Base-by-base conservation (phyloP, 2,888 invertebrate species). In the Leptopilina syphax region DNA sequence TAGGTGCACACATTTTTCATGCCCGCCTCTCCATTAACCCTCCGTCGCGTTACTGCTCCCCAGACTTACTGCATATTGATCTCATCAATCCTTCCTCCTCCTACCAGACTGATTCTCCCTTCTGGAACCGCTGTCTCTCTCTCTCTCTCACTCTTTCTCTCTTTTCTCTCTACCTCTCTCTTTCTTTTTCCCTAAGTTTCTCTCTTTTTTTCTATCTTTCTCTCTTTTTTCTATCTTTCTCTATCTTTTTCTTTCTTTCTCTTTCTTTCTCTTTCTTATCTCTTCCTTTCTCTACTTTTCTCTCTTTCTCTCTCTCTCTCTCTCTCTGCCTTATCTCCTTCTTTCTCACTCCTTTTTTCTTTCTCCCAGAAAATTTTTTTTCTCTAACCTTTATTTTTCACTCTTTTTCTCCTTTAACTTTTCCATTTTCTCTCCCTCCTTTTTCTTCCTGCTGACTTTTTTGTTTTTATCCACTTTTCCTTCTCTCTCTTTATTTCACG, bases 61-160 rank as follows among this genome's bases (percentile, higher is more conserved):
- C 84, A 89, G 88, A 90, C 91, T 91, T 91, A 91, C 91, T 90
- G 91, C 90, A 90, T 90, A 91, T 91, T 90, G 91, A 91, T 90
- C 90, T 88, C 90, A 90, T 90, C 89, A 90, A 90, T 91, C 90
- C 87, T 84, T 81, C 79, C 83, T 84, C 85, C 84, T 86, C 85
- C 85, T 84, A 86, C 86, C 85, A 77, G 66, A 76, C 65, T 73
- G 60, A 79, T 81, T 80, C 67, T 76, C 82, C 80, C 81, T 79
- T 57, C 73, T 57, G 27, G 50, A 50, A 50, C 10, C 47, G 24
- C 47, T 54, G 18, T 70, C 70, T 27, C 13, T 47, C 50, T 70
- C 50, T 63, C 63, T 27, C 27, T 70, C 24, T 70, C 18, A 4
- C 68, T 68, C 12, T 67, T 8, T 12, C 9, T 9, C n/a, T 18